Conservation (phyloP, 2,113 vertebrate species). For the Emydura subglobosa region DNA sequence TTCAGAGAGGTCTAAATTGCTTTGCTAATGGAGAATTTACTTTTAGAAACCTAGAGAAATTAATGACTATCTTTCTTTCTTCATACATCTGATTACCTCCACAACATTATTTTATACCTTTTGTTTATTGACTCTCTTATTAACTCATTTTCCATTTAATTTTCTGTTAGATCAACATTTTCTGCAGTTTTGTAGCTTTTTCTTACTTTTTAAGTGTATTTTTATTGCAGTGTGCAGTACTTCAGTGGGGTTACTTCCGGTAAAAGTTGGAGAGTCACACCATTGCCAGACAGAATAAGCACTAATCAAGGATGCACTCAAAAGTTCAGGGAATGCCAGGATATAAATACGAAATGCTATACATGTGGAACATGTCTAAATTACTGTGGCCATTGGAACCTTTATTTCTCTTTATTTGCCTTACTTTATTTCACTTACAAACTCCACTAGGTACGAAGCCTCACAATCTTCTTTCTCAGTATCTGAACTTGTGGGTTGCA, state of each 20-base stretch:
- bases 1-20: not conserved
- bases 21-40: not conserved
- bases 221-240: not conserved
- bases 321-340: not conserved
- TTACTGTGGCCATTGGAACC: not conserved
- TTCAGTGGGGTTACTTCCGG: not conserved
- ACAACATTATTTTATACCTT: not conserved
- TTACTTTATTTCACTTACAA: too few species aligned
- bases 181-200: not conserved
- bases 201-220: not conserved
- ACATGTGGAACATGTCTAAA: not conserved
- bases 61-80: not conserved
- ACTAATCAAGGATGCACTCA: not conserved
- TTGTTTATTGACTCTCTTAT: not conserved
- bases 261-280: not conserved
- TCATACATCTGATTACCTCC: not conserved
- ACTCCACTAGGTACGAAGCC: not conserved
- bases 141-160: not conserved
- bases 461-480: not conserved
- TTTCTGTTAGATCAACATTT: not conserved
- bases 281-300: not conserved
- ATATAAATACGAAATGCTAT: not conserved
- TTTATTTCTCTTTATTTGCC: not conserved
- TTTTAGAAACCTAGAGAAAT: too few species aligned
- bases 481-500: not conserved